These are phyloP conservation scores for Dascillus cervinus DNA, from an alignment of 2,888 invertebrate genomes.

Conservation along the genomic window DNA sequence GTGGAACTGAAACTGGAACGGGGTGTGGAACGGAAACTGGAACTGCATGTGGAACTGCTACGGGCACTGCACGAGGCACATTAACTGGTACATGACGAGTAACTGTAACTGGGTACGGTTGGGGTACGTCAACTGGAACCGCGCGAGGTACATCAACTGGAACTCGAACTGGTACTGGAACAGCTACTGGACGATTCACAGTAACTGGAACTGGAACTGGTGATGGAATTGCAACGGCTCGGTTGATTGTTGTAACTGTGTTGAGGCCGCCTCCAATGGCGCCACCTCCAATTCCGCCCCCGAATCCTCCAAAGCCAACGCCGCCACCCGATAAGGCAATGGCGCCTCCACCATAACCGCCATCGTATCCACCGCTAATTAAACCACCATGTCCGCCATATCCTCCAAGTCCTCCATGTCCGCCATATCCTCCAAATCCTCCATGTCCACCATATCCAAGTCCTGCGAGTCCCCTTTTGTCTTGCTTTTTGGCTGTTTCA, in stretches of 20 bases:
- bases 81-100: conserved; percentile 27
- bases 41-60: conserved; percentile 26
- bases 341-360: conserved; percentile 15
- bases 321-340: conserved; percentile 9
- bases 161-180: conserved; percentile 23
- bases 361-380: conserved; percentile 11
- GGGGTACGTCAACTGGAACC: conserved; percentile 23
- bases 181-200: conserved; percentile 23
- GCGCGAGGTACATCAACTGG: conserved; percentile 26
- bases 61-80: conserved; percentile 33
- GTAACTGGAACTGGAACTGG: conserved; percentile 25
- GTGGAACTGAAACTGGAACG: conserved; percentile 21
- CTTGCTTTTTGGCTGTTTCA: conserved; percentile 28
- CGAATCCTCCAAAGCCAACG: conserved; percentile 8
- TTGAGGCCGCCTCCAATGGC: conserved; percentile 14
- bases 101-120: conserved; percentile 21
- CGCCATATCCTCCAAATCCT: conserved; percentile 10
- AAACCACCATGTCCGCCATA: conserved; percentile 10
- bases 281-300: conserved; percentile 4
- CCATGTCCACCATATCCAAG: conserved; percentile 12
- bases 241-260: conserved; percentile 24
- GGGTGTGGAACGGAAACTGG: conserved; percentile 29
- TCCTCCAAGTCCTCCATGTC: conserved; percentile 15
- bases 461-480: conserved; percentile 32
- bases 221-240: conserved; percentile 24